Conservation (phyloP, 2,888 invertebrate genomes). For the Heteromyza rotundicornis region DNA sequence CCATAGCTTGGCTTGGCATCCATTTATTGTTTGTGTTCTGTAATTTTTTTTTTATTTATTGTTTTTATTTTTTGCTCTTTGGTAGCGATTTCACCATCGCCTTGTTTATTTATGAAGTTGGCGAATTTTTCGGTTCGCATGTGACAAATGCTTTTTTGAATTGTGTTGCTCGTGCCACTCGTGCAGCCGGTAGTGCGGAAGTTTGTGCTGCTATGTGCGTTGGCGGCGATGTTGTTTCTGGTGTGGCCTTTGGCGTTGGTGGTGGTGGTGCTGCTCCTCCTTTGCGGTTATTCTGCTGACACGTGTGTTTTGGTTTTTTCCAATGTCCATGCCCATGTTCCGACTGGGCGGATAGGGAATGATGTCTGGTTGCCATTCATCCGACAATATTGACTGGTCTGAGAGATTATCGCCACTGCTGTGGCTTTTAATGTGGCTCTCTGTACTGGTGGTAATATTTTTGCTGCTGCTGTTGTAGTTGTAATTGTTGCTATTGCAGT, state of each 20-base stretch:
- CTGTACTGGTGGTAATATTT: slow-evolving; percentile 8
- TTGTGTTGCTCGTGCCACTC: not conserved
- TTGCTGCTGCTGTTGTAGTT: not conserved
- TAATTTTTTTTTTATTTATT: not conserved
- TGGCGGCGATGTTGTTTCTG: slow-evolving; percentile 28
- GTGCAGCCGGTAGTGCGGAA: slow-evolving; percentile 14
- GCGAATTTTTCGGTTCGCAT: slow-evolving; percentile 3
- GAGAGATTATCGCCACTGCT: slow-evolving; percentile 21
- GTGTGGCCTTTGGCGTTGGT: slow-evolving; percentile 30
- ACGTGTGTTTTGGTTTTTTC: slow-evolving; percentile 12
- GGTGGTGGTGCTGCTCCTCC: slow-evolving; percentile 40
- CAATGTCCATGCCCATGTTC: slow-evolving; percentile 20
- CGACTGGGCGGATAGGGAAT: slow-evolving; percentile 53
- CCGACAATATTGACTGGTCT: slow-evolving; percentile 33
- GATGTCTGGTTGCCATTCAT: slow-evolving; percentile 53
- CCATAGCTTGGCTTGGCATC: no score
- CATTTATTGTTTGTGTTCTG: not conserved
- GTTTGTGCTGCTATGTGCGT: slow-evolving; percentile 41
- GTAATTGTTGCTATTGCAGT: not conserved
- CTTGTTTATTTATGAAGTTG: slow-evolving; percentile 11
- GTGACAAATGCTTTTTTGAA: slow-evolving; percentile 26
- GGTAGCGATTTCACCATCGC: slow-evolving; percentile 7
- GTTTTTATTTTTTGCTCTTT: not conserved
- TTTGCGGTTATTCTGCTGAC: not conserved
- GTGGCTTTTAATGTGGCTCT: slow-evolving; percentile 16